Evolutionary conservation across 2,113 vertebrate species (phyloP).

Genomic region (Tachysurus fulvidraco): DNA sequence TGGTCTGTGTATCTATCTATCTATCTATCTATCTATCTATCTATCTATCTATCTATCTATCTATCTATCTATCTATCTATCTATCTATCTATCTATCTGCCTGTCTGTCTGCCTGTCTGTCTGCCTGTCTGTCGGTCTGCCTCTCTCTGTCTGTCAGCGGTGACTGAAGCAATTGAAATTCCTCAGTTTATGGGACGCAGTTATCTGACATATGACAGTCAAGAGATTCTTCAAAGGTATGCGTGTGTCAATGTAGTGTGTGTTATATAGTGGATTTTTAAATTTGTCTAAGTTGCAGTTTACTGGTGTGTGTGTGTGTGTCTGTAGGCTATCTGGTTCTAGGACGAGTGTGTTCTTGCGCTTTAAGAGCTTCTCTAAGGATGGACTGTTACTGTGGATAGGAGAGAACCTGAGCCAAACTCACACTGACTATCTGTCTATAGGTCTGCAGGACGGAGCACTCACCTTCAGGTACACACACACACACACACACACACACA

Average conservation of each 20-base stretch:
- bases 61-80: constrained; percentile 32
- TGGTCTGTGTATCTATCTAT: constrained; percentile 25
- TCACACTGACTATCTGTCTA: constrained; percentile 90
- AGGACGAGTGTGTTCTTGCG: constrained; percentile 89
- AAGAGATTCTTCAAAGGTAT: constrained; percentile 91
- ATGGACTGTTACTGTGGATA: constrained; percentile 90
- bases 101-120: no score
- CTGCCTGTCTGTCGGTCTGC: constrained; percentile 5
- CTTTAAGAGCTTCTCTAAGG: constrained; percentile 88
- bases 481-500: background rate
- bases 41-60: constrained; percentile 24
- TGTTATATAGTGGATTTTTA: background rate
- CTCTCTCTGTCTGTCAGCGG: constrained; percentile 68
- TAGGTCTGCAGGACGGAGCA: constrained; percentile 87
- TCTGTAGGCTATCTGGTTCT: constrained; percentile 83
- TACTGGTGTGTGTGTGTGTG: constrained; percentile 3
- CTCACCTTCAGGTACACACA: constrained; percentile 85
- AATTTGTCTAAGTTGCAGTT: constrained; percentile 3
- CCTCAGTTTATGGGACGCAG: constrained; percentile 96
- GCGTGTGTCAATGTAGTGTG: background rate
- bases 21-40: constrained; percentile 11
- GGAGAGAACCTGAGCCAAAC: constrained; percentile 85
- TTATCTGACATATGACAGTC: constrained; percentile 88
- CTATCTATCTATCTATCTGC: constrained; percentile 16
- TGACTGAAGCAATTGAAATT: constrained; percentile 93